Evolutionary conservation across 2,113 vertebrate species (phyloP), one percentile per base, ranked within the genome.

Genomic region (Lagopus muta): DNA sequence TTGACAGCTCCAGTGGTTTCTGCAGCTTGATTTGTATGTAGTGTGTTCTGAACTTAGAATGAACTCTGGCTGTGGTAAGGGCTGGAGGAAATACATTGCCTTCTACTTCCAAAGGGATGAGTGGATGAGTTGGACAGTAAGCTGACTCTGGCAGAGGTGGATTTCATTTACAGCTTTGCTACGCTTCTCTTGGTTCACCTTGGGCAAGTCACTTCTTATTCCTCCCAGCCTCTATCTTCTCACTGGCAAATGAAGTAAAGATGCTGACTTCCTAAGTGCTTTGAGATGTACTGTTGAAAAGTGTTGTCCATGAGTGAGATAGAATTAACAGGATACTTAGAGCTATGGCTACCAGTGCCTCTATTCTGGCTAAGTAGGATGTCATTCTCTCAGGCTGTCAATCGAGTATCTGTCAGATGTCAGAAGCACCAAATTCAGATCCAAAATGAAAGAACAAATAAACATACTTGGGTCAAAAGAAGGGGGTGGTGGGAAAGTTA

Each of bases 401-500:
- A 90, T 96, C 74, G 57, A 42, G n/a, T 64, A 87, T 71, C 64
- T 95, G 90, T 93, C 74, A 86, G 71, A 88, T 96, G 82, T 94
- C 87, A 96, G 60, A 85, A 94, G 58, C 55, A 95, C 77, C 91
- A 92, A 93, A 96, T 92, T 96, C 43, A 60, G 74, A 94, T 48
- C 34, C 43, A 76, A 85, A 92, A 84, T 93, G 64, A 40, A 40
- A 78, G 80, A 86, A 76, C 65, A 95, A 65, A 21, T 74, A 67
- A 92, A 78, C 43, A 52, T 48, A 77, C n/a, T 7, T 75, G 43
- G 91, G 88, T 95, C 91, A 95, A 72, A 89, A 85, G 57, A 86
- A 76, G 78, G 54, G 21, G 81, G 30, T 76, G 82, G 72, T 83
- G 83, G 88, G 77, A 92, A 97, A 94, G 92, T 5, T 32, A 84